Conservation (phyloP, 2,113 vertebrate genomes). For the Pterocles burchelli region DNA sequence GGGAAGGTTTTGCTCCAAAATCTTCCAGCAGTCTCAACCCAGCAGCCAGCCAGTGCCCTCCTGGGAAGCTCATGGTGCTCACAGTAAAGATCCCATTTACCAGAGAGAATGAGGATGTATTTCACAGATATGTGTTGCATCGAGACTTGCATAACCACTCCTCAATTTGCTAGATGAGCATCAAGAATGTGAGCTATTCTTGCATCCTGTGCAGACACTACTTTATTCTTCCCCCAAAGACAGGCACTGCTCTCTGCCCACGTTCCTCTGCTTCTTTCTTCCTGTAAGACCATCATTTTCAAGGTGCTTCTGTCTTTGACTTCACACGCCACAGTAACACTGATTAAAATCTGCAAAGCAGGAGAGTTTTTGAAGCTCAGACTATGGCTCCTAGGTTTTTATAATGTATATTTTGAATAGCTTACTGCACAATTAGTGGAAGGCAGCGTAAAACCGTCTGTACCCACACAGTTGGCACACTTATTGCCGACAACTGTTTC, state of each 20-base stretch:
- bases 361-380: not conserved
- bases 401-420: not conserved
- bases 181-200: not conserved
- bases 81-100: not conserved
- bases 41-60: not conserved
- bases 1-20: not conserved
- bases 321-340: not conserved
- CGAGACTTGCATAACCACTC: not conserved
- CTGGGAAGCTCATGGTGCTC: accelerated
- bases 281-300: not conserved
- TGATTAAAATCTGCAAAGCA: not conserved
- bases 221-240: not conserved
- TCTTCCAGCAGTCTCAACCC: not conserved
- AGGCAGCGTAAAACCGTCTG: not conserved
- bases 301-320: not conserved
- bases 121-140: not conserved
- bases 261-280: not conserved
- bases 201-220: not conserved
- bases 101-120: not conserved
- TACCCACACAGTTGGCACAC: not conserved
- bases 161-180: not conserved
- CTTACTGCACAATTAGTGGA: not conserved
- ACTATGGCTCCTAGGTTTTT: not conserved
- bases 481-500: not conserved
- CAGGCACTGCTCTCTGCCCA: not conserved